phyloP scores from a whole-genome alignment of 2,113 vertebrate species.

The Corythaeola cristata region DNA sequence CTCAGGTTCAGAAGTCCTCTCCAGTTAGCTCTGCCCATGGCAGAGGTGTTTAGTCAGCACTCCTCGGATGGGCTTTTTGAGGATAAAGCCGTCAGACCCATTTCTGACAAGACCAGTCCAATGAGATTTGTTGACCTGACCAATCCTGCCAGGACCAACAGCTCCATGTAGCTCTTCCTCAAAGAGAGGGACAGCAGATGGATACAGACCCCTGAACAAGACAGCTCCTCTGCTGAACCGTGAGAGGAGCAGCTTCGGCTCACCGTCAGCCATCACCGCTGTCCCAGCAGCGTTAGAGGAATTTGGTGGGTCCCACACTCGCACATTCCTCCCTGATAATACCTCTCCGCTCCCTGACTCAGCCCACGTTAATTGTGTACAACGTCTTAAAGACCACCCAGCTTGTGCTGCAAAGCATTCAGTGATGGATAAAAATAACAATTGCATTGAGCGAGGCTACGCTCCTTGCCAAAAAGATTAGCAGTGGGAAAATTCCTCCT shows the following conservation, averaged over 20 bases:
- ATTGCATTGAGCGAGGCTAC: neutral
- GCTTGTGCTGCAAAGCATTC: neutral
- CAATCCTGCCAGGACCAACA: neutral
- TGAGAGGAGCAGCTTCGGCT: neutral
- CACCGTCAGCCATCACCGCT: neutral
- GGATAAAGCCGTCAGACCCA: neutral
- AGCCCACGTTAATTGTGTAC: neutral
- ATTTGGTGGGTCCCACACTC: neutral
- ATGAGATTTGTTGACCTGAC: neutral
- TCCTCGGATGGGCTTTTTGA: neutral
- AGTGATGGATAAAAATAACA: slow-evolving; percentile 6
- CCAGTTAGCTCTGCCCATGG: neutral
- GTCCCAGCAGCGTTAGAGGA: neutral
- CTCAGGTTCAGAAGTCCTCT: neutral
- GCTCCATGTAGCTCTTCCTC: neutral
- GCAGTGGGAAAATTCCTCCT: slow-evolving; percentile 40
- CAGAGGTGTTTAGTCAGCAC: neutral
- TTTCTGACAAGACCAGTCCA: neutral
- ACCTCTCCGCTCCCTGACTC: neutral
- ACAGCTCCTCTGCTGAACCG: neutral
- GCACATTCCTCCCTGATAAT: neutral
- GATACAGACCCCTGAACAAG: neutral
- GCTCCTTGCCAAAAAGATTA: slow-evolving; percentile 1
- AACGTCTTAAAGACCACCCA: neutral
- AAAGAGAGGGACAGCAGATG: neutral